A percentile compares a stretch with the other conserved stretches of the same genome.
Evolutionary conservation across 1,140 invertebrate species (phyloP).

Genomic region (Sarcophaga bullata): DNA sequence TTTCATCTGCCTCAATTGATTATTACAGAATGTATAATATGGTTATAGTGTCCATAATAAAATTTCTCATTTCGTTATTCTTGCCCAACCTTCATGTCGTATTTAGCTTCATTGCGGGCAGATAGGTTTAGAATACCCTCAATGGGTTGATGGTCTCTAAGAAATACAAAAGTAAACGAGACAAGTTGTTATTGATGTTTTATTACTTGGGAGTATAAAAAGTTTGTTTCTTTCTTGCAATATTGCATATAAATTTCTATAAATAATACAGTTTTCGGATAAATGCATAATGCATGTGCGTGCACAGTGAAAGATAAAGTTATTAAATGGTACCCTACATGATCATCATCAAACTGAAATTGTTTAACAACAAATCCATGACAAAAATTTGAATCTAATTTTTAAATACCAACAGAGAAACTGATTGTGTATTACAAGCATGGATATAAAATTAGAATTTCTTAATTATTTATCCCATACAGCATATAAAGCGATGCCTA

Average conservation of each 20-base stretch:
- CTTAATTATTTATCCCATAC: too few species aligned
- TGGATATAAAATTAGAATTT: too few species aligned
- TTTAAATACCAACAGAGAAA: too few species aligned
- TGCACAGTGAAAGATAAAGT: conserved; percentile 34
- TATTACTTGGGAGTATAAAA: too few species aligned
- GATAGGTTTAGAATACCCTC: conserved; percentile 54
- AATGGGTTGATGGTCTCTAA: conserved; percentile 47
- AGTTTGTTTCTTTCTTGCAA: neutral
- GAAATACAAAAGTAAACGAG: neutral
- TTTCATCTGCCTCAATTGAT: conserved; percentile 48
- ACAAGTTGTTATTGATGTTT: too few species aligned
- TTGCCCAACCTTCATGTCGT: conserved; percentile 56
- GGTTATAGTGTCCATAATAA: conserved; percentile 47
- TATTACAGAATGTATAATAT: conserved; percentile 49
- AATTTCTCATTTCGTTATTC: conserved; percentile 47
- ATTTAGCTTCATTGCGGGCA: conserved; percentile 52
- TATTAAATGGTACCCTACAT: conserved; percentile 2
- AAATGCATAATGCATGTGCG: conserved; percentile 43
- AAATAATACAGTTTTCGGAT: conserved; percentile 37
- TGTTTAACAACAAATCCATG: too few species aligned
- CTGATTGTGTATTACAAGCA: too few species aligned
- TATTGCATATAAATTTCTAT: conserved; percentile 34
- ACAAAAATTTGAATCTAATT: too few species aligned
- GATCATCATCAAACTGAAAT: too few species aligned
- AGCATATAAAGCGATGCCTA: too few species aligned